Evolutionary conservation across 2,113 vertebrate genomes (phyloP), one percentile per base, ranked within the genome.

Genomic region (Neopipo cinnamomea): DNA sequence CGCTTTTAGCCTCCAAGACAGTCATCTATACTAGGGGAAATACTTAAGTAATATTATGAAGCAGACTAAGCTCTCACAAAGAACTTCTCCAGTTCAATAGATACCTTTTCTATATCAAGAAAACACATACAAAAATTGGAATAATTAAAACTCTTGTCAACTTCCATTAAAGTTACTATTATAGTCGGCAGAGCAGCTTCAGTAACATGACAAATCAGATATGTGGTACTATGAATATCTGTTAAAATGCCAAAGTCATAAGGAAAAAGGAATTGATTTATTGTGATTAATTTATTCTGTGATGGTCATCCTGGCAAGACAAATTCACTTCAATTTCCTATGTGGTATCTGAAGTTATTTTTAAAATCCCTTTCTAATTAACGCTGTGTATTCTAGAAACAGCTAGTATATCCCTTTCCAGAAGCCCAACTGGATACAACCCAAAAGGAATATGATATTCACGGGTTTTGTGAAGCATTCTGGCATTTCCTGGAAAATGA

Each of bases 351-450:
- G 8, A 84, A 91, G 12, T 47, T 75, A 78, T 28, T 41, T 84
- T 80, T 3, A 5, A 72, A 80, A 66, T 66, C 17, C 22, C 81
- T 75, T 75, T 24, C 33, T 35, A 73, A 92, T 30, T 25, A 58
- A 77, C 0, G 0, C 31, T 41, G 22, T 0, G 0, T 33, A 20
- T 81, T 91, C 68, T 74, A 50, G 24, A 62, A 75, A 91, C 14
- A 39, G 14, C 16, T 15, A 66, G 15, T 10, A 28, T 13, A 67
- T 49, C 20, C 53, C 46, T 9, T 53, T 92, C 41, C 35, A 81
- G 62, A 79, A 41, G 10, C 37, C 16, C 25, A 84, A 7, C 9
- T 66, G n/a, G 13, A 70, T 30, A 89, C 12, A 66, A 66, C 5
- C 9, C 42, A 33, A 35, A 84, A 74, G 28, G 59, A 59, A 41